Evolutionary conservation across 2,797 vertebrate species (phyloP), one percentile per base, ranked within the genome.

Genomic region (Balearica regulorum): DNA sequence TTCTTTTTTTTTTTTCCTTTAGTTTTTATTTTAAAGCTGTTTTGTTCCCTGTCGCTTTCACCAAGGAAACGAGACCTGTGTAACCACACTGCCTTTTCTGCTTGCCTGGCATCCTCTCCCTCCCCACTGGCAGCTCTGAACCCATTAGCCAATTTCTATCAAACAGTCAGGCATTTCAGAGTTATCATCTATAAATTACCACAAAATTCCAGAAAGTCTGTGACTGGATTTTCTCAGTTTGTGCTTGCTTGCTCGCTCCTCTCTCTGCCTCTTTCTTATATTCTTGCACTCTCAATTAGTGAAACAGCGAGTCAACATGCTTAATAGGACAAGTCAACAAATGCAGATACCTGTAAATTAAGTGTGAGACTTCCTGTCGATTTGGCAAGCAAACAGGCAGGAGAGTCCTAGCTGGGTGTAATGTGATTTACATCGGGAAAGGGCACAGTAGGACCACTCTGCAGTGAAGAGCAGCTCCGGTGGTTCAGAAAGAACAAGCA

Each of bases 281-380:
- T 94, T 88, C 65, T 86, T 78, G 49, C 54, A 54, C 29, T 76
- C 39, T 71, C n/a, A 90, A 84, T 95, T 92, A 93, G 90, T 66
- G 84, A 86, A 94, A 58, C 37, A 93, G 57, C 16, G 61, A 78
- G 75, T 68, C 72, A 89, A 89, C 46, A 10, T 62, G 13, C 25
- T 89, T 94, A 91, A 93, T 87, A 92, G 53, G 61, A 46, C 68
- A 81, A 89, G 61, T 90, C 89, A 88, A 84, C 57, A 93, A 91
- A 96, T 61, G 15, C 46, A 90, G 89, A 90, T 88, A 93, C 49
- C 85, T 96, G 91, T 93, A 94, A 96, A 96, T 93, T 93, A 94
- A 94, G 69, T 90, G 91, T 54, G 87, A 95, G 43, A 33, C 54
- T 94, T 94, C 76, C 79, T 86, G 61, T 93, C 0, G 10, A 58